Conservation (phyloP, 2,797 vertebrate species). For the Hippopotamyrus pictus region DNA sequence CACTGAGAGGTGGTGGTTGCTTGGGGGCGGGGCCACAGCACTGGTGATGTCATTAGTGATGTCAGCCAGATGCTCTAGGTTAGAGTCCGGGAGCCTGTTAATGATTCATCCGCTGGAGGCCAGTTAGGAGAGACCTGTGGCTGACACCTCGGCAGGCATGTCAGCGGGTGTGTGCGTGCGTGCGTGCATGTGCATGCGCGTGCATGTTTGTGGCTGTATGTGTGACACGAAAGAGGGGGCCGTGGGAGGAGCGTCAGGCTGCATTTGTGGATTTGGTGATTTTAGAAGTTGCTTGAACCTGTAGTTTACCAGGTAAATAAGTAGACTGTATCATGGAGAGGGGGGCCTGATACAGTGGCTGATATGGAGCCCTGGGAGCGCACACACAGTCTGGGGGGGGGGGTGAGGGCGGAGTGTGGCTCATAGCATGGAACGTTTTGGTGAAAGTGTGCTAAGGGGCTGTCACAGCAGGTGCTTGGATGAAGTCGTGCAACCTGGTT, state of each 20-base stretch:
- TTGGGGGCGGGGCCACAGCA: background rate
- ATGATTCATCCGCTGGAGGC: background rate
- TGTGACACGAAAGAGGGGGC: background rate
- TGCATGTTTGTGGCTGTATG: constrained; percentile 16
- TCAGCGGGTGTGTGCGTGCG: background rate
- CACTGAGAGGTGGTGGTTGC: background rate
- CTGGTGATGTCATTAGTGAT: background rate
- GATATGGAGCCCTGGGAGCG: background rate
- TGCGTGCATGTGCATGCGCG: background rate
- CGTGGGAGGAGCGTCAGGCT: background rate
- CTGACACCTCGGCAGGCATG: background rate
- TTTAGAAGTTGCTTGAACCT: background rate
- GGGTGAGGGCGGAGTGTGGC: background rate
- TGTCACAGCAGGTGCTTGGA: constrained; percentile 10
- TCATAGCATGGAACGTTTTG: background rate
- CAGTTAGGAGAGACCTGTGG: background rate
- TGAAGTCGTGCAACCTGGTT: constrained; percentile 6
- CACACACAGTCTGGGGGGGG: background rate
- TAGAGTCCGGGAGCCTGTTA: background rate
- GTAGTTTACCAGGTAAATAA: background rate
- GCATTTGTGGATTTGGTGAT: background rate
- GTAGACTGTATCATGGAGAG: background rate
- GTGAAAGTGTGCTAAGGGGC: background rate
- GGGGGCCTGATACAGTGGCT: background rate
- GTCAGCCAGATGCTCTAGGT: background rate